Evolutionary conservation across 2,797 vertebrate species (phyloP), one percentile per base, ranked within the genome.

Genomic region (Hemibagrus guttatus): DNA sequence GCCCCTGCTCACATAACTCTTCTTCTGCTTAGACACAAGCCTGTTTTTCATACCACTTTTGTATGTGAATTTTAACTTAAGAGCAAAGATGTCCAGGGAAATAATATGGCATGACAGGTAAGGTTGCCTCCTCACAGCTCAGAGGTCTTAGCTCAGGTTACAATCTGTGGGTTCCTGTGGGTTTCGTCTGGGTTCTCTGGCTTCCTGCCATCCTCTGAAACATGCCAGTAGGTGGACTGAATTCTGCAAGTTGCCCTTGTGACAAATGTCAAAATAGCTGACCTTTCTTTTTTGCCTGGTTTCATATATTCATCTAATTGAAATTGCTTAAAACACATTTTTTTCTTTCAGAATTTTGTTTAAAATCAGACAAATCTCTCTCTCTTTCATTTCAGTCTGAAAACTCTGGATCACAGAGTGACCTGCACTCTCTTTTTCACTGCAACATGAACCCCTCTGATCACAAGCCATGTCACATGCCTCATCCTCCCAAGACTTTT

Each of bases 351-450:
- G 21, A 3, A 46, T 16, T 74, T 26, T 49, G 42, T 74, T 1
- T n/a, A 49, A 52, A n/a, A 17, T 74, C 13, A 16, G 46, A 16
- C 13, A 74, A 52, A 7, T 49, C 11, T 17, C 39, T 46, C 11
- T 9, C 23, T 46, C 46, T 75, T 75, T 79, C 17, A 35, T 79
- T 35, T 35, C 21, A 13, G 54, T 58, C 75, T 21, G 39, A 56
- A 58, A 86, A 86, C 52, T 58, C 14, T 16, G 61, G n/a, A 54
- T 75, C 23, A 35, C 61, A 76, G 72, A 31, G 63, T 68, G 14
- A 74, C 63, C 35, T 72, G 79, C 31, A 49, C 61, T 78, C 23
- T 46, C 54, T 19, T 63, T 89, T 87, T 83, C 28, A 61, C 76
- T 81, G 74, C 42, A 83, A 46, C 31, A 13, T 64, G 39, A 83